Percentiles rank a stretch among this genome's conserved stretches.
Evolutionary conservation across 1,140 invertebrate species (phyloP).

Genomic region (Zaprionus vittiger): DNA sequence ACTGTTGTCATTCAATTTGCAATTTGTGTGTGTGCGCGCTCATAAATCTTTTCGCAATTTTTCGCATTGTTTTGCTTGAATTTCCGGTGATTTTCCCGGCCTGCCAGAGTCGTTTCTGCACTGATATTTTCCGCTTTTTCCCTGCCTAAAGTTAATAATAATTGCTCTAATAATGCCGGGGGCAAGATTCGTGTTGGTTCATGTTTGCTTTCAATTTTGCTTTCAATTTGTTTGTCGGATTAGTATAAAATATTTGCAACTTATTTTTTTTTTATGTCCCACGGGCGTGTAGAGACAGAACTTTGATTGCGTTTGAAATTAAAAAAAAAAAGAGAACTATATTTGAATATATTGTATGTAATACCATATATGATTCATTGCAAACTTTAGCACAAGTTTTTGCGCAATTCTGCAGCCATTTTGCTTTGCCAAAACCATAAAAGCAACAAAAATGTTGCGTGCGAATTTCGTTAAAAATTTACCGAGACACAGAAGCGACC

Average conservation of each 20-base stretch:
- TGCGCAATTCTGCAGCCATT: neutral
- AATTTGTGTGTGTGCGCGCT: slow-evolving; percentile 56
- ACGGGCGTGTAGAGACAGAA: neutral
- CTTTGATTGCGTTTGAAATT: slow-evolving; percentile 73
- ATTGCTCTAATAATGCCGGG: slow-evolving; percentile 34
- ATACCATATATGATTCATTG: neutral
- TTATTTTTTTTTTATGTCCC: slow-evolving; percentile 2
- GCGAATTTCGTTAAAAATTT: slow-evolving; percentile 17
- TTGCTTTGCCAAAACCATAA: slow-evolving; percentile 9
- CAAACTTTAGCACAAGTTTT: slow-evolving; percentile 5
- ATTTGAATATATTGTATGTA: neutral
- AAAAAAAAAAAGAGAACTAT: slow-evolving; percentile 27
- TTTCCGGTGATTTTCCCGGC: slow-evolving; percentile 60
- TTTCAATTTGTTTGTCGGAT: slow-evolving; percentile 55
- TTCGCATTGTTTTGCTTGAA: slow-evolving; percentile 68
- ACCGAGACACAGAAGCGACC: slow-evolving; percentile 2
- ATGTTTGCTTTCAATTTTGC: slow-evolving; percentile 72
- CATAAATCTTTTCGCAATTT: slow-evolving; percentile 58
- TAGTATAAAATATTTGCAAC: slow-evolving; percentile 42
- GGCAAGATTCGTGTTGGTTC: slow-evolving; percentile 15
- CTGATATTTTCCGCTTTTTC: slow-evolving; percentile 40
- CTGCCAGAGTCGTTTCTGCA: slow-evolving; percentile 19
- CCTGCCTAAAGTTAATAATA: slow-evolving; percentile 18
- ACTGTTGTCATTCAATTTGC: slow-evolving; percentile 69
- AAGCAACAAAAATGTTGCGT: slow-evolving; percentile 24